Evolutionary conservation across 2,797 vertebrate species (phyloP).

Genomic region (Hephaestus fuliginosus): DNA sequence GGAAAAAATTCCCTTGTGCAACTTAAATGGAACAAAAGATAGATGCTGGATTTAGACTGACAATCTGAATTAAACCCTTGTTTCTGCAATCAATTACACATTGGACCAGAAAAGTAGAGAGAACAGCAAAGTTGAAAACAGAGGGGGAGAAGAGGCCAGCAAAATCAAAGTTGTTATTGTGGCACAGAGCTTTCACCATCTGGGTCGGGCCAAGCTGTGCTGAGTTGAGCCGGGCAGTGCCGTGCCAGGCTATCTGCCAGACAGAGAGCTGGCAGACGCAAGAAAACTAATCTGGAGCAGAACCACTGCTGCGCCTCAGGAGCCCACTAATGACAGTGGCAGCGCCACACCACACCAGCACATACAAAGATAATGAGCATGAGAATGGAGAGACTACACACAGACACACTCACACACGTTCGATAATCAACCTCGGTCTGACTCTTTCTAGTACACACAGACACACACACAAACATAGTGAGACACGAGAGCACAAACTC

Average conservation of each 20-base stretch:
- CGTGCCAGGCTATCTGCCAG: conserved; percentile 82
- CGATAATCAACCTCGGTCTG: conserved; percentile 66
- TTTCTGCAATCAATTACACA: conserved; percentile 64
- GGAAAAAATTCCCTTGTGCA: conserved; percentile 25
- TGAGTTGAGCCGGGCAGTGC: conserved; percentile 79
- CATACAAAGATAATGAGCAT: conserved; percentile 79
- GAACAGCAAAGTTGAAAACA: conserved; percentile 58
- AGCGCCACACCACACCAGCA: conserved; percentile 73
- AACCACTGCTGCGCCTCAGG: conserved; percentile 85
- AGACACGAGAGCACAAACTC: conserved; percentile 59
- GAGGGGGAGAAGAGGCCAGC: conserved; percentile 65
- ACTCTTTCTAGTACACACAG: conserved; percentile 48
- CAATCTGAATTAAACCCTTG: conserved; percentile 61
- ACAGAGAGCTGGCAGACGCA: conserved; percentile 84
- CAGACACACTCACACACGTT: conserved; percentile 60
- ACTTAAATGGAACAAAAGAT: conserved; percentile 30
- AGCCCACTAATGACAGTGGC: conserved; percentile 85
- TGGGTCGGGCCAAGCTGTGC: conserved; percentile 81
- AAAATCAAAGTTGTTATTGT: conserved; percentile 81
- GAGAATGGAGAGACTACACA: conserved; percentile 72
- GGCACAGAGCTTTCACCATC: conserved; percentile 82
- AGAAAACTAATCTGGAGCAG: conserved; percentile 85
- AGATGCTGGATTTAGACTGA: conserved; percentile 35
- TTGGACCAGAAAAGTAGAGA: conserved; percentile 54
- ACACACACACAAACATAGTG: conserved; percentile 49